Conservation (phyloP, 2,113 vertebrate genomes). For the Hemibagrus wyckioides region DNA sequence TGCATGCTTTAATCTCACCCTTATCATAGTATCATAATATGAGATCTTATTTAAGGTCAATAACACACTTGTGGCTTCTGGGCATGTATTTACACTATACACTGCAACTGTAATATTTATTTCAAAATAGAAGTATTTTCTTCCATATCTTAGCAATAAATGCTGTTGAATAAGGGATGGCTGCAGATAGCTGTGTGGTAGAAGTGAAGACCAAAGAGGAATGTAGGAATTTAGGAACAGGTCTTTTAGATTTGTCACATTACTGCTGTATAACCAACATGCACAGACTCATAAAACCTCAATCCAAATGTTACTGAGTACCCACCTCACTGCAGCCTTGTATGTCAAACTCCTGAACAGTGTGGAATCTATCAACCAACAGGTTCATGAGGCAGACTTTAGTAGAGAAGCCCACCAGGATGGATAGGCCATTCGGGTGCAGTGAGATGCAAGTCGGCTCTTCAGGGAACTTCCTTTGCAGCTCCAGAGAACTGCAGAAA, state of each 20-base stretch:
- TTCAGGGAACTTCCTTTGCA: constrained; percentile 85
- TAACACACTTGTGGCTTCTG: background rate
- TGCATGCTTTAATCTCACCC: background rate
- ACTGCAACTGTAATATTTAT: background rate
- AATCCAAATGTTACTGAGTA: background rate
- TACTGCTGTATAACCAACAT: background rate
- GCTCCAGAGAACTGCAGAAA: constrained; percentile 79
- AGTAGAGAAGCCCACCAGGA: constrained; percentile 89
- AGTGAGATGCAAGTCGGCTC: constrained; percentile 83
- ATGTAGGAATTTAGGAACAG: background rate
- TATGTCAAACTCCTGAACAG: constrained; percentile 84
- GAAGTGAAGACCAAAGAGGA: background rate
- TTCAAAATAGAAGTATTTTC: background rate
- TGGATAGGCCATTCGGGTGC: constrained; percentile 85
- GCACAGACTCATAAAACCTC: background rate
- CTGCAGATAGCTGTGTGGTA: background rate
- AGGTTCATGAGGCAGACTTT: constrained; percentile 88
- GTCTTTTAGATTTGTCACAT: background rate
- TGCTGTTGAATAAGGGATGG: background rate
- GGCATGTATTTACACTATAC: too few species aligned
- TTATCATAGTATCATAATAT: background rate
- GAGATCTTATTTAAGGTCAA: background rate
- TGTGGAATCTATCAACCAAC: constrained; percentile 82
- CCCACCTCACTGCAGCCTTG: constrained; percentile 85
- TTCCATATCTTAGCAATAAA: background rate